These are phyloP conservation scores for Drosophila lini DNA, from an alignment of 1,140 invertebrate genomes.

Conservation along the genomic window DNA sequence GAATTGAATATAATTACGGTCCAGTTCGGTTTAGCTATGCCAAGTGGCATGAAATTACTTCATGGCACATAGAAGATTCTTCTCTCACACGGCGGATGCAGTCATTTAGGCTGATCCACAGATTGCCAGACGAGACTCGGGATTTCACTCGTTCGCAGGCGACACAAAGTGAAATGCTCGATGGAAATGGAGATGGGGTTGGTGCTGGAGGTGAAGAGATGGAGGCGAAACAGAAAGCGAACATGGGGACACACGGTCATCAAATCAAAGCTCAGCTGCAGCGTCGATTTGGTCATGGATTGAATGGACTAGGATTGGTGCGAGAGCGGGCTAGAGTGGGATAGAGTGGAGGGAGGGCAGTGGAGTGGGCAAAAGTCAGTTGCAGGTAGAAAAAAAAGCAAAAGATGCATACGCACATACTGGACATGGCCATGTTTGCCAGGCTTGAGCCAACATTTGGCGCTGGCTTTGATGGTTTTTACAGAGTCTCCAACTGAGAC, in stretches of 20 bases:
- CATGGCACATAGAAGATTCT: constrained; percentile 54
- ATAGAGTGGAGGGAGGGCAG: constrained; percentile 12
- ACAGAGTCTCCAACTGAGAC: constrained; percentile 29
- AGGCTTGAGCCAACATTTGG: constrained; percentile 66
- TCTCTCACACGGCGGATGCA: constrained; percentile 66
- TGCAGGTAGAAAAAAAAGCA: constrained; percentile 33
- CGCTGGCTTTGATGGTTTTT: constrained; percentile 75
- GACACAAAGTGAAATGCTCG: constrained; percentile 72
- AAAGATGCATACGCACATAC: constrained; percentile 51
- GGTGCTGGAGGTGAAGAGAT: not conserved
- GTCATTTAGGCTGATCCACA: constrained; percentile 63
- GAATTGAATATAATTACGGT: constrained; percentile 73
- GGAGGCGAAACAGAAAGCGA: constrained; percentile 48
- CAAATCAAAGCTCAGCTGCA: constrained; percentile 59
- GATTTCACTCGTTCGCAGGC: constrained; percentile 51
- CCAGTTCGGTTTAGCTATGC: constrained; percentile 28
- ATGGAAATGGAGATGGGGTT: constrained; percentile 15
- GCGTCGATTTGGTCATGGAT: constrained; percentile 35
- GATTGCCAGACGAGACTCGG: constrained; percentile 19
- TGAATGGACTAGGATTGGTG: constrained; percentile 22
- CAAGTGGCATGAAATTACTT: constrained; percentile 71
- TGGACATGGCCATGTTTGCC: constrained; percentile 63
- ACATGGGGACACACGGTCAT: constrained; percentile 52
- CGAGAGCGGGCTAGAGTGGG: not conserved
- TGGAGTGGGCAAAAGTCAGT: constrained; percentile 13